Base-by-base conservation (phyloP, 2,797 vertebrate genomes). In the Hippopotamyrus pictus region DNA sequence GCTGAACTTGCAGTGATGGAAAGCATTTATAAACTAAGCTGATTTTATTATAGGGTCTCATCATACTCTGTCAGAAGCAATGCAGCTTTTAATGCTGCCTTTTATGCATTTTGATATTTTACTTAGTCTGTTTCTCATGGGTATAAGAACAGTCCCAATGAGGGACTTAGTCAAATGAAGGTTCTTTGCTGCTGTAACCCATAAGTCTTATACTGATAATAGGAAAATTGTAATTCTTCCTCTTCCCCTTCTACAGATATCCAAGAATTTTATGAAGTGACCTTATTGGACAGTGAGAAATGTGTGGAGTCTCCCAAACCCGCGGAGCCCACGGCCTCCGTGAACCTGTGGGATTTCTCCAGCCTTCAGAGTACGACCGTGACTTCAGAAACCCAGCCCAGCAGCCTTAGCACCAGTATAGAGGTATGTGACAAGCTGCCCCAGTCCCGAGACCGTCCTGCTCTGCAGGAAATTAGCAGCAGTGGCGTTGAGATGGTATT, bases 201-300 rank as follows among this genome's bases (percentile, higher is more conserved):
- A n/a, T 84, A 41, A 12, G 73, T 41, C 14, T 44, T 54, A 50
- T 29, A 48, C 9, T 19, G 33, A 17, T 83, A 44, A 83, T 83
- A 46, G 79, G 46, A 51, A 11, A 46, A 50, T 50, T 50, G 41
- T 9, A 84, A 51, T 85, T 59, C 17, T 87, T 57, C 17, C 33
- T 44, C 6, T 57, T 50, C 65, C 89, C 89, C 37, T 84, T 83
- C 62, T 89, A 69, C 88, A 93, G 97, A 97, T 94, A 97, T 97
- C 93, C 97, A 97, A 93, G 97, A 97, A 92, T 97, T 96, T 94
- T 97, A 97, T 95, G 97, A 97, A 96, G 96, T 96, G 96, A 96
- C 96, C 94, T 96, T 97, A 94, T 76, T 96, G 92, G 96, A 97
- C 93, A 96, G 96, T 93, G 96, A 96, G 92, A 96, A 96, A 94